A percentile compares a stretch with the other conserved stretches of the same genome.
Evolutionary conservation across 2,113 vertebrate genomes (phyloP).

Genomic region (Parotia lawesii): DNA sequence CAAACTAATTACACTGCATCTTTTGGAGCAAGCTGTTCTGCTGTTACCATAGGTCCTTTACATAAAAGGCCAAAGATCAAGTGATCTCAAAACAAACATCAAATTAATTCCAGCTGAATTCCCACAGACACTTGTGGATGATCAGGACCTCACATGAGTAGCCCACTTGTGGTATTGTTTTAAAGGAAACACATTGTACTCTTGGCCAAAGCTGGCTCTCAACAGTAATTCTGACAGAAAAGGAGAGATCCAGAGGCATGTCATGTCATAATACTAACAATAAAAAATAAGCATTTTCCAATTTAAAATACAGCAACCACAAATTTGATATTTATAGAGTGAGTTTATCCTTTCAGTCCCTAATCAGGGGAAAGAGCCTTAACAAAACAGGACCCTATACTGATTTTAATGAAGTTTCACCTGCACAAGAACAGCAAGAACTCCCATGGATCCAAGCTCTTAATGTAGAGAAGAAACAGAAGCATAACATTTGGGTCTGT

Average conservation of each 20-base stretch:
- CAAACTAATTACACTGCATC: not conserved
- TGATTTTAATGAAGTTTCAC: not conserved
- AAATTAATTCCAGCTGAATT: not conserved
- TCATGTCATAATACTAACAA: not conserved
- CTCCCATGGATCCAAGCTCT: not conserved
- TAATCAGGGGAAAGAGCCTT: not conserved
- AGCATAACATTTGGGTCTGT: not conserved
- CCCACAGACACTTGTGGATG: not conserved
- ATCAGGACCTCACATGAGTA: not conserved
- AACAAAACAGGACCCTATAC: not conserved
- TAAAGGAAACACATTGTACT: not conserved
- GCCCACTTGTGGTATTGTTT: not conserved
- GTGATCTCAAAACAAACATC: not conserved
- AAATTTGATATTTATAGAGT: not conserved
- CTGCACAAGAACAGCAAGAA: not conserved
- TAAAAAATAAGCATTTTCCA: not conserved
- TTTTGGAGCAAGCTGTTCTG: not conserved
- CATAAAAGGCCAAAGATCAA: not conserved
- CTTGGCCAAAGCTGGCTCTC: not conserved
- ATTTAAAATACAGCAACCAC: not conserved
- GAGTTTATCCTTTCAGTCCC: not conserved
- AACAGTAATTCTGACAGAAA: not conserved
- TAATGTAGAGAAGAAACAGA: not conserved
- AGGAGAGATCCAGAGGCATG: not conserved
- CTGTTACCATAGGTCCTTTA: not conserved